These are phyloP conservation scores for Oryzias curvinotus DNA, from an alignment of 2,113 vertebrate genomes.

Conservation along the genomic window DNA sequence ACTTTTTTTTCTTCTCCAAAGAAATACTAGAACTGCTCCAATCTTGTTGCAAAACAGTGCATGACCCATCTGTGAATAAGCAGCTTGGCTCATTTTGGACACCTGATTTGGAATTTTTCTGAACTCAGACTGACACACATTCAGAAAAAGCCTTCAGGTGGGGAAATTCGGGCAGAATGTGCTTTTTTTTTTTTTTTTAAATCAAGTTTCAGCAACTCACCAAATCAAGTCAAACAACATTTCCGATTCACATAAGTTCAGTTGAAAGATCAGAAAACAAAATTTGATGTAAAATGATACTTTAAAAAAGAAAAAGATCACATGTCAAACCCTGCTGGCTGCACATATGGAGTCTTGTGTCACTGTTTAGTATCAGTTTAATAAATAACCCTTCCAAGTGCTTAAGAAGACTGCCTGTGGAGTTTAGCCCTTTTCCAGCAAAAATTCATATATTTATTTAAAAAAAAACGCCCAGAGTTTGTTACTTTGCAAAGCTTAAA, in stretches of 20 bases:
- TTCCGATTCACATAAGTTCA: not conserved
- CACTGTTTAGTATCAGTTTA: conserved; percentile 2
- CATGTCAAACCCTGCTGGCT: not conserved
- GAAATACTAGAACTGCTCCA: too few relatives aligned
- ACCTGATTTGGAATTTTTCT: too few relatives aligned
- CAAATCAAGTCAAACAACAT: too few relatives aligned
- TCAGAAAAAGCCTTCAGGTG: too few relatives aligned
- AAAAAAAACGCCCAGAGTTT: conserved; percentile 38
- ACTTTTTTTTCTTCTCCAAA: too few relatives aligned
- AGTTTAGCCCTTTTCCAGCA: not conserved
- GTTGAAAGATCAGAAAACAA: not conserved
- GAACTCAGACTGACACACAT: too few relatives aligned
- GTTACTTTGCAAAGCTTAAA: conserved; percentile 16
- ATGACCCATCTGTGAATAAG: not conserved
- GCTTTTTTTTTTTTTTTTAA: conserved; percentile 1
- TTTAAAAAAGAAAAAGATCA: not conserved
- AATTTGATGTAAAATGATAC: not conserved
- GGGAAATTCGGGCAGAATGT: too few relatives aligned
- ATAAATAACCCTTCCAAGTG: conserved; percentile 23
- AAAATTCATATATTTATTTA: conserved; percentile 13
- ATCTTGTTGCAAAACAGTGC: not conserved
- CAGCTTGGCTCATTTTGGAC: too few relatives aligned
- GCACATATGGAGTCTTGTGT: not conserved
- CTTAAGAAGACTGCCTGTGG: not conserved
- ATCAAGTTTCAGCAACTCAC: conserved; percentile 26